phyloP scores from a whole-genome alignment of 2,888 invertebrate genomes.

The Thalpophila matura region DNA sequence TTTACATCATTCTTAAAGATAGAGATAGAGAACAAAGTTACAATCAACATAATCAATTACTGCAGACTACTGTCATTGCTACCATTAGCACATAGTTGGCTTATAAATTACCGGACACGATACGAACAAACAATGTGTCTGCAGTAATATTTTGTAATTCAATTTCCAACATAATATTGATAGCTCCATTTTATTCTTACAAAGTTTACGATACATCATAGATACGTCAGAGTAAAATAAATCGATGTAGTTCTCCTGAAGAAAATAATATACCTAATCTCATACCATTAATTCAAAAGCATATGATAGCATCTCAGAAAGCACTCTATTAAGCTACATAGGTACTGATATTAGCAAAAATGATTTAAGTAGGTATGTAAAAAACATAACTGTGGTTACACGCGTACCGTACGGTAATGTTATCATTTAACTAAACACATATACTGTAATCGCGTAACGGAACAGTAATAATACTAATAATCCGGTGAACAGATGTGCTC shows the following conservation, averaged over 20 bases:
- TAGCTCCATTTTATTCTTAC: not conserved
- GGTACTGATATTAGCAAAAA: not conserved
- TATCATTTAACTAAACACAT: conserved; percentile 52
- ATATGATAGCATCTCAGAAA: conserved; percentile 12
- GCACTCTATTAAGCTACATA: not conserved
- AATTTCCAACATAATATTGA: not conserved
- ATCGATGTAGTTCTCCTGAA: not conserved
- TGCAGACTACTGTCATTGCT: conserved; percentile 7
- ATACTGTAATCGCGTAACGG: conserved; percentile 45
- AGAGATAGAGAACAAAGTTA: not conserved
- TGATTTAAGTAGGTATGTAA: not conserved
- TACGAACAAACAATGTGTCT: not conserved
- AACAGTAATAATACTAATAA: conserved; percentile 50
- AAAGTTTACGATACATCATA: not conserved
- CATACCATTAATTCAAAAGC: conserved; percentile 1
- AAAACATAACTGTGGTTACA: conserved; percentile 16
- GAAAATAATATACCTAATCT: not conserved
- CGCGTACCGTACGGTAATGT: conserved; percentile 29
- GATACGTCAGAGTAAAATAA: not conserved
- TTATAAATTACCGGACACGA: conserved; percentile 5
- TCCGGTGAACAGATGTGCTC: conserved; percentile 48
- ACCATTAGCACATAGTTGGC: conserved; percentile 9
- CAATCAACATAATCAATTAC: conserved; percentile 6
- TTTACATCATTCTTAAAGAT: conserved; percentile 5
- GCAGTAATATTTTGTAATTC: conserved; percentile 8